Conservation (phyloP, 2,797 vertebrate genomes). For the Enteromius fasciolatus region DNA sequence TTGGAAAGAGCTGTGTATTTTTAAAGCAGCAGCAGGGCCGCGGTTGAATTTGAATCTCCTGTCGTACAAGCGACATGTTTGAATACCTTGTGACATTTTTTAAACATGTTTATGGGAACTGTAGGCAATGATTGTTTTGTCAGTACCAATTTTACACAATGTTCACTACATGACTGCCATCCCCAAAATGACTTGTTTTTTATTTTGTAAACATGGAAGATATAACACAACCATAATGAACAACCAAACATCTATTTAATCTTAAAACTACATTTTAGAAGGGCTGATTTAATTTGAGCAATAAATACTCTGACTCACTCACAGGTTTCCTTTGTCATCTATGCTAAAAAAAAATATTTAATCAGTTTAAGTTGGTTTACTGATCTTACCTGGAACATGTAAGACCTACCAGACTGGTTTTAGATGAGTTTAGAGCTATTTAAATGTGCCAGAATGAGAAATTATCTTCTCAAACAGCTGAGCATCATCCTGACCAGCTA, state of each 20-base stretch:
- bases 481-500: not conserved
- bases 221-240: not conserved
- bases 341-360: not conserved
- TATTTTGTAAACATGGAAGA: not conserved
- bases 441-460: not conserved
- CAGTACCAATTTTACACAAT: not conserved
- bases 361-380: not conserved
- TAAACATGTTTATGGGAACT: not conserved
- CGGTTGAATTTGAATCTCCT: conserved; percentile 11
- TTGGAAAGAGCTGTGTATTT: not conserved
- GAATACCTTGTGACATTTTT: not conserved
- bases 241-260: not conserved
- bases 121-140: not conserved
- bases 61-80: not conserved
- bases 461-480: not conserved
- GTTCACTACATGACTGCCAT: not conserved
- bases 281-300: not conserved
- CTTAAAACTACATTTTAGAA: not conserved
- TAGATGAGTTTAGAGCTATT: not conserved
- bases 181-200: not conserved
- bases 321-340: not conserved
- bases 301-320: not conserved
- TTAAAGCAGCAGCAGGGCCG: conserved; percentile 39
- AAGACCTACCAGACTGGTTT: not conserved
- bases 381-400: not conserved